Percentiles rank a stretch among this genome's conserved stretches.
Evolutionary conservation across 2,888 invertebrate genomes (phyloP).

Genomic region (Timema podura): DNA sequence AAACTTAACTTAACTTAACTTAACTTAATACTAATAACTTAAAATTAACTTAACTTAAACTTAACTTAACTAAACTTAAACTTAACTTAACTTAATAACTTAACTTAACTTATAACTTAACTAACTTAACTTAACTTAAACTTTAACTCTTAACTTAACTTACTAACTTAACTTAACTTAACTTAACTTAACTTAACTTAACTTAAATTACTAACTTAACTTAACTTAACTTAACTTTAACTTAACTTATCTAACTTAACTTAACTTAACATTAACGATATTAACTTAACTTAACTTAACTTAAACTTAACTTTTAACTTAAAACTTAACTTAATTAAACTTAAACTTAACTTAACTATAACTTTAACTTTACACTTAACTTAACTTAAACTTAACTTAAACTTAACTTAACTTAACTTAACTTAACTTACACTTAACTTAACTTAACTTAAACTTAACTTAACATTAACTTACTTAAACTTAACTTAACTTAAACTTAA

Average conservation of each 20-base stretch:
- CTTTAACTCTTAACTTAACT: too few species aligned
- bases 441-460: constrained; percentile 23
- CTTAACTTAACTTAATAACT: too few species aligned
- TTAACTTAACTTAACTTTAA: too few species aligned
- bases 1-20: too few species aligned
- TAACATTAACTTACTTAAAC: constrained; percentile 32
- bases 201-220: too few species aligned
- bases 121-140: not conserved
- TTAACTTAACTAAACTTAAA: not conserved
- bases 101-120: too few species aligned
- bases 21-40: too few species aligned
- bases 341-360: constrained; percentile 25
- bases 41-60: too few species aligned
- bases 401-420: not conserved
- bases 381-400: constrained; percentile 28
- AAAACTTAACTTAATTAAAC: constrained; percentile 32
- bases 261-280: too few species aligned
- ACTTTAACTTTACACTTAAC: constrained; percentile 32
- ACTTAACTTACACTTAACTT: not conserved
- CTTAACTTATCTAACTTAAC: too few species aligned
- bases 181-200: too few species aligned
- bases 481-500: constrained; percentile 30
- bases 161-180: too few species aligned
- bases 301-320: not conserved
- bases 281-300: not conserved